Evolutionary conservation across 2,888 invertebrate genomes (phyloP).

Genomic region (Cabera pusaria): DNA sequence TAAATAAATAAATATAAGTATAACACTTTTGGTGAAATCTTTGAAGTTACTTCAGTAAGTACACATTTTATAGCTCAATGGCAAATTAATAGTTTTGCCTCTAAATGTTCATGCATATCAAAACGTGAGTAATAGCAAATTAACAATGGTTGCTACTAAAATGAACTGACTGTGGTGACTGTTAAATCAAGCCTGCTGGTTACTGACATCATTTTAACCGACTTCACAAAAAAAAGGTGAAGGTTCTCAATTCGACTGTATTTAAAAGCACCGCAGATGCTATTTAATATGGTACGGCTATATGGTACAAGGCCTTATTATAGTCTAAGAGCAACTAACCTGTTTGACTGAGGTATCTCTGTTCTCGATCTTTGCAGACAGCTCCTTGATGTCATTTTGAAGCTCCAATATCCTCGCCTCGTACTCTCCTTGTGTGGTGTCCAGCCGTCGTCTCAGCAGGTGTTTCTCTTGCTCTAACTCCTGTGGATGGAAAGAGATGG

Average conservation of each 20-base stretch:
- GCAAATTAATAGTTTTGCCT: slow-evolving; percentile 3
- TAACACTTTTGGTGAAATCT: too few relatives aligned
- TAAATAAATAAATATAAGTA: too few relatives aligned
- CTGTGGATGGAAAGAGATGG: slow-evolving; percentile 72
- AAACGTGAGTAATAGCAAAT: slow-evolving; percentile 7
- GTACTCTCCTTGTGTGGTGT: slow-evolving; percentile 93
- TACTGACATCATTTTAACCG: too few relatives aligned
- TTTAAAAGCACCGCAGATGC: too few relatives aligned
- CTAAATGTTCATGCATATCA: slow-evolving; percentile 9
- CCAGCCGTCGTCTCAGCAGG: slow-evolving; percentile 91
- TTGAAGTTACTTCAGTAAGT: too few relatives aligned
- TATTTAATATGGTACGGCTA: too few relatives aligned
- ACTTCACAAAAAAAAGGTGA: too few relatives aligned
- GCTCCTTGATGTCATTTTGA: slow-evolving; percentile 92
- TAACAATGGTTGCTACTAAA: slow-evolving; percentile 3
- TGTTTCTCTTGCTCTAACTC: slow-evolving; percentile 97
- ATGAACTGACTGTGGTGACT: too few relatives aligned
- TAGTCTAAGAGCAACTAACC: slow-evolving; percentile 61
- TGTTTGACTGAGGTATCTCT: slow-evolving; percentile 84
- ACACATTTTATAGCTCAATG: neutral
- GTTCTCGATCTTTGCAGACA: slow-evolving; percentile 89
- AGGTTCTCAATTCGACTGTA: too few relatives aligned
- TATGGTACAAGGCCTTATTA: too few relatives aligned
- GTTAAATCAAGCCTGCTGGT: too few relatives aligned
- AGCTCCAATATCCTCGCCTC: slow-evolving; percentile 94